phyloP scores from a whole-genome alignment of 2,797 vertebrate genomes.

The Petrocephalus schoutedeni region DNA sequence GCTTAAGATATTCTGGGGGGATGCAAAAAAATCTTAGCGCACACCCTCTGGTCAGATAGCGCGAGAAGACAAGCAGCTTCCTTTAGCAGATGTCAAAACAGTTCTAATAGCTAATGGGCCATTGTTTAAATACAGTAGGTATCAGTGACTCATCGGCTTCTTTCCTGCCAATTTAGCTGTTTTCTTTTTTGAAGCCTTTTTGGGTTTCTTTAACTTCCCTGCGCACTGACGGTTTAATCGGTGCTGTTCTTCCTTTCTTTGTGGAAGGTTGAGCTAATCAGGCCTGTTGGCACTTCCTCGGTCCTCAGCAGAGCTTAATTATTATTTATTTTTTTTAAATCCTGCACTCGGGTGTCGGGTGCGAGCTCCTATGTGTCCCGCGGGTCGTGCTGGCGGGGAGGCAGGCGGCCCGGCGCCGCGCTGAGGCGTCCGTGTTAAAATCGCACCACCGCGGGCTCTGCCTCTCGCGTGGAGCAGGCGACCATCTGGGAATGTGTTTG shows the following conservation, averaged over 20 bases:
- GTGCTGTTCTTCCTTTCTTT: not conserved
- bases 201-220: not conserved
- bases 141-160: not conserved
- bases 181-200: not conserved
- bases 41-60: not conserved
- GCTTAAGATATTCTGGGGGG: not conserved
- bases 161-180: not conserved
- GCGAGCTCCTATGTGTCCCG: not conserved
- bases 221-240: not conserved
- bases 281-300: not conserved
- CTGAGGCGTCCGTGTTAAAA: slow-evolving; percentile 41
- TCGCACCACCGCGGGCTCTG: slow-evolving; percentile 53
- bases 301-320: not conserved
- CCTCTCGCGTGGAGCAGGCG: slow-evolving; percentile 49
- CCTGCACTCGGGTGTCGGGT: not conserved
- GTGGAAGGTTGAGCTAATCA: not conserved
- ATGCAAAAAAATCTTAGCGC: not conserved
- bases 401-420: not conserved
- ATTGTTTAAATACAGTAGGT: not conserved
- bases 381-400: not conserved
- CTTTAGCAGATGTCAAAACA: slow-evolving; percentile 15
- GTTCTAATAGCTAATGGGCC: not conserved
- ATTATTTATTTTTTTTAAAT: not conserved
- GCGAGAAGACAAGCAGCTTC: not conserved
- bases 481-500: slow-evolving; percentile 66